Evolutionary conservation across 2,888 invertebrate species (phyloP), one percentile per base, ranked within the genome.

Genomic region (Drosophila yooni): DNA sequence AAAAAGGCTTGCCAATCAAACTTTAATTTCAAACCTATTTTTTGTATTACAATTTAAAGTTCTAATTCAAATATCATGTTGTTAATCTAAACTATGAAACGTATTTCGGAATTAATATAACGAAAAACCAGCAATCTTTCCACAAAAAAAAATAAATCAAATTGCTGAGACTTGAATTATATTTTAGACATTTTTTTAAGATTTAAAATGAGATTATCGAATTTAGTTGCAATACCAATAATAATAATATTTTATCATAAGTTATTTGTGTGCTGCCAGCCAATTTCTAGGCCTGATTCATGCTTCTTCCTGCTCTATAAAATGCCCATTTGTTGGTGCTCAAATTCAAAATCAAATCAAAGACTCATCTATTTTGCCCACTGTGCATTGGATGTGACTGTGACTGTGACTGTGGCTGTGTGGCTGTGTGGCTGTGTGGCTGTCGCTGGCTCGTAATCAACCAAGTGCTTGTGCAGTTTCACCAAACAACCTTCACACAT

Each of bases 401-500:
- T 57, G 63, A 36, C 74, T 75, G 62, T n/a, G n/a, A n/a, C n/a
- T n/a, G n/a, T n/a, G n/a, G n/a, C n/a, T n/a, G n/a, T n/a, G n/a
- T 60, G 57, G 48, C 74, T 72, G 70, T 71, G 50, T 48, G 56
- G 52, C 6, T 74, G 72, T 18, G 54, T 56, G 46, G 64, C 31
- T 70, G 54, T 52, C 59, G 57, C 74, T 74, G 67, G 62, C 61
- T 48, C 74, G 73, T 68, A 87, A 90, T 88, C 83, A 86, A 73
- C 77, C 83, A 76, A 86, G 74, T 81, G 83, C 75, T 56, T 86
- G 60, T 76, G 82, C 90, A 88, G 82, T 92, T 91, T 92, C 91
- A 88, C 90, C 84, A 91, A 92, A 92, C 91, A 92, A 91, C 92
- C 92, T 92, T 92, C 92, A 92, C 92, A 91, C 92, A 91, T 92